These are phyloP conservation scores for Drosophila yakuba DNA, from an alignment of 1,140 invertebrate species.

Conservation along the genomic window DNA sequence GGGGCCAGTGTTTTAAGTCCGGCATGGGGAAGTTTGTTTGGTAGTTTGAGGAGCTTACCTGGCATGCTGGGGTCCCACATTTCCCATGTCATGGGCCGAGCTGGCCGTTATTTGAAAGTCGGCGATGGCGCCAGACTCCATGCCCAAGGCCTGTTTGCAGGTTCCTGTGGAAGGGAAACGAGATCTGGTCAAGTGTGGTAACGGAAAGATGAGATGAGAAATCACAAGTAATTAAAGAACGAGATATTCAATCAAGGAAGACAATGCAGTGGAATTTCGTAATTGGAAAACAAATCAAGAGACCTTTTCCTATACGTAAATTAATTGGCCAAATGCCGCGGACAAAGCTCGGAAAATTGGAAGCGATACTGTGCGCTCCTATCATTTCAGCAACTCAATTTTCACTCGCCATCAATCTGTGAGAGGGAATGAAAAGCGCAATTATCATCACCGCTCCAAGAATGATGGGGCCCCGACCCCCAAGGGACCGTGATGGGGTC, in stretches of 20 bases:
- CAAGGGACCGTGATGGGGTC: too few relatives aligned
- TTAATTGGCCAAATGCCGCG: conserved; percentile 38
- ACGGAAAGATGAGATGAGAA: conserved; percentile 40
- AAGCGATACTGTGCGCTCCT: background rate
- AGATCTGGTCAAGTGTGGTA: conserved; percentile 4
- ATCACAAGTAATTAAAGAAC: conserved; percentile 42
- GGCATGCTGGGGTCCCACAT: conserved; percentile 95
- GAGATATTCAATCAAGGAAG: conserved; percentile 50
- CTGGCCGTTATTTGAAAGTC: conserved; percentile 94
- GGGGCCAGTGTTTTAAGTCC: background rate
- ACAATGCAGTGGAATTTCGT: conserved; percentile 20
- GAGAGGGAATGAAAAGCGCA: too few relatives aligned
- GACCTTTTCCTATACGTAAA: conserved; percentile 57
- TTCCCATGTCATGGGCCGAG: conserved; percentile 95
- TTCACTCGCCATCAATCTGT: too few relatives aligned
- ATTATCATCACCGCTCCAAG: too few relatives aligned
- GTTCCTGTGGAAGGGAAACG: conserved; percentile 88
- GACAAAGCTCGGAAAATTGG: too few relatives aligned
- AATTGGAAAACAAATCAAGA: conserved; percentile 55
- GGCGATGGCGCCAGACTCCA: conserved; percentile 95
- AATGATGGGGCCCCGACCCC: too few relatives aligned
- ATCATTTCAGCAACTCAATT: background rate
- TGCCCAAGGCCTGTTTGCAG: conserved; percentile 93
- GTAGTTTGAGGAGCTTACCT: conserved; percentile 87
- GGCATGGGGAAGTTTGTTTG: conserved; percentile 1